These are phyloP conservation scores for Phenganax stokvisi DNA, from an alignment of 92 coral and sea anemone genomes.

Conservation along the genomic window DNA sequence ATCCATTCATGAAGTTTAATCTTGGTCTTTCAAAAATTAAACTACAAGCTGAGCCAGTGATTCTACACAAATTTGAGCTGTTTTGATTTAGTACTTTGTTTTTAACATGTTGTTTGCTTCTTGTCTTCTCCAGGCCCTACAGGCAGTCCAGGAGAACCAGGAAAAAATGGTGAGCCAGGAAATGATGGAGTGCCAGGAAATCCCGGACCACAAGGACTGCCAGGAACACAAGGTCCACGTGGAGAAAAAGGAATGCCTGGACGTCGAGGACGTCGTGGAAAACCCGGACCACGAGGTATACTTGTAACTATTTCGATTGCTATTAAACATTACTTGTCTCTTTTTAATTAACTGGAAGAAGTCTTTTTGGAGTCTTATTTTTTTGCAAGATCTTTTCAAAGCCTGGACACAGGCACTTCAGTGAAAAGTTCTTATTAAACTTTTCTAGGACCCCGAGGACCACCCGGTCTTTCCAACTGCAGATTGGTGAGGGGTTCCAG, in stretches of 20 bases:
- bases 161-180: slow-evolving; percentile 50
- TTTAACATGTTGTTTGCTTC: too few species aligned
- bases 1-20: too few species aligned
- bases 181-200: slow-evolving; percentile 43
- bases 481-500: not conserved
- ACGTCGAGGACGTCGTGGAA: slow-evolving; percentile 44
- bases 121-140: too few species aligned
- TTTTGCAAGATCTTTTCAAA: not conserved
- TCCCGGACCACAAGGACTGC: slow-evolving; percentile 26
- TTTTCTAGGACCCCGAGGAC: not conserved
- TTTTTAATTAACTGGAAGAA: too few species aligned
- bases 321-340: not conserved
- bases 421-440: too few species aligned
- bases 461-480: not conserved
- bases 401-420: not conserved
- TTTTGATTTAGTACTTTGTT: too few species aligned
- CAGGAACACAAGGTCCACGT: slow-evolving; percentile 41
- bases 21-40: too few species aligned
- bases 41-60: too few species aligned
- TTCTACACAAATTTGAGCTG: too few species aligned
- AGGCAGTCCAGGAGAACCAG: not conserved
- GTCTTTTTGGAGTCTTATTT: not conserved
- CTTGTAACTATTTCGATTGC: not conserved
- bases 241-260: slow-evolving; percentile 41
- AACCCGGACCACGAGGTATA: slow-evolving; percentile 22